phyloP scores from a whole-genome alignment of 1,140 invertebrate genomes.

The Heliconius eleuchia region DNA sequence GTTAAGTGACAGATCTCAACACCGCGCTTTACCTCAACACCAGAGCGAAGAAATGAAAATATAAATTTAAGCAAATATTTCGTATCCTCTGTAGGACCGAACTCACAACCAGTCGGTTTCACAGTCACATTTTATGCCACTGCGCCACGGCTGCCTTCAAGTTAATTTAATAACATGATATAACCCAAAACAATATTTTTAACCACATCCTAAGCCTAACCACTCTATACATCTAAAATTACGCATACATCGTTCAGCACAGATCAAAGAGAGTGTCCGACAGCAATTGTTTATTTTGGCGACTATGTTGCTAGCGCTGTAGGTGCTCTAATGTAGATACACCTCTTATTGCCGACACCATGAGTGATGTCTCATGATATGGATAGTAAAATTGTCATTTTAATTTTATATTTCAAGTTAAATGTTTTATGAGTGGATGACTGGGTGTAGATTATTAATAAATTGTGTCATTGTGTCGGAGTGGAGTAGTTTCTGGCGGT shows the following conservation, averaged over 20 bases:
- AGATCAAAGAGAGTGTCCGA: slow-evolving; percentile 52
- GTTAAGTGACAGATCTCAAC: too few relatives aligned
- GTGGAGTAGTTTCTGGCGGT: too few relatives aligned
- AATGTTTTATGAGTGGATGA: slow-evolving; percentile 1
- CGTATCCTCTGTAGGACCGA: too few relatives aligned
- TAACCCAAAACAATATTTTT: too few relatives aligned
- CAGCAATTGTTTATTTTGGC: slow-evolving; percentile 55
- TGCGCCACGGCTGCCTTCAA: too few relatives aligned
- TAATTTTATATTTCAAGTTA: background rate
- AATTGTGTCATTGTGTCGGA: background rate
- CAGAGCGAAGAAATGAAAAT: too few relatives aligned
- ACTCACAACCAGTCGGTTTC: too few relatives aligned
- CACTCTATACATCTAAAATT: slow-evolving; percentile 19
- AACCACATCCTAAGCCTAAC: too few relatives aligned
- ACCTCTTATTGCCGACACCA: slow-evolving; percentile 31
- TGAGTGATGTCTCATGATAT: slow-evolving; percentile 10
- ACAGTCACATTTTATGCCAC: too few relatives aligned
- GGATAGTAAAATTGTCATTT: slow-evolving; percentile 1
- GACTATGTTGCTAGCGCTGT: slow-evolving; percentile 50
- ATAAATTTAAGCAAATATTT: too few relatives aligned
- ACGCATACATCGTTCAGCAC: slow-evolving; percentile 32
- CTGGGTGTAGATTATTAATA: background rate
- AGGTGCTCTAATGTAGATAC: slow-evolving; percentile 49
- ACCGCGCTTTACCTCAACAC: too few relatives aligned
- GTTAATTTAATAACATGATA: too few relatives aligned